phyloP scores from a whole-genome alignment of 2,797 vertebrate species.

The Synaphobranchus kaupii region DNA sequence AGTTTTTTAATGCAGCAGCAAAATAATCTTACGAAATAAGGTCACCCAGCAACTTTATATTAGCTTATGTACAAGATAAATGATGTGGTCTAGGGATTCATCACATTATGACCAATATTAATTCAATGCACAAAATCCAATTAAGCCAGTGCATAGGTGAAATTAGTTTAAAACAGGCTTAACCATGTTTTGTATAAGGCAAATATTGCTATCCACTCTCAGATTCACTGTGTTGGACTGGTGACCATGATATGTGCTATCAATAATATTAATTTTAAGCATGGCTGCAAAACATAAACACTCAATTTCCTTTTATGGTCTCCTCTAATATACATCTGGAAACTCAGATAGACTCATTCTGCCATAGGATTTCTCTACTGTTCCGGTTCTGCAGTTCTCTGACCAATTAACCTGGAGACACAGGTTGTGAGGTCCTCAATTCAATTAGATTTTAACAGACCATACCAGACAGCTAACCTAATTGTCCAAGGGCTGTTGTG shows the following conservation, averaged over 20 bases:
- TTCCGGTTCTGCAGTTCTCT: slow-evolving; percentile 20
- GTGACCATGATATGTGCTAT: neutral
- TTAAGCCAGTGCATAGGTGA: slow-evolving; percentile 27
- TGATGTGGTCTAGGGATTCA: slow-evolving; percentile 4
- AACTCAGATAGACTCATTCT: neutral
- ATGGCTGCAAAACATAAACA: neutral
- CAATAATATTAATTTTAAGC: slow-evolving; percentile 21
- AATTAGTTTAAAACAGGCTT: slow-evolving; percentile 11
- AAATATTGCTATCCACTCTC: neutral
- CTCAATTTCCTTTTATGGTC: neutral
- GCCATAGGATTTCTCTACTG: neutral
- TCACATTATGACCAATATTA: slow-evolving; percentile 28
- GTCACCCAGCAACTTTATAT: neutral
- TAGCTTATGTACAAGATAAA: slow-evolving; percentile 24
- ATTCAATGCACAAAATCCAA: slow-evolving; percentile 26
- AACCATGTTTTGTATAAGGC: slow-evolving; percentile 18
- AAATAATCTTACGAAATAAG: slow-evolving; percentile 26
- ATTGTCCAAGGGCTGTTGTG: neutral
- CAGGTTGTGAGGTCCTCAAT: slow-evolving; percentile 22
- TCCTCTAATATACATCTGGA: neutral
- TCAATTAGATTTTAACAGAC: slow-evolving; percentile 21
- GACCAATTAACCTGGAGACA: slow-evolving; percentile 21
- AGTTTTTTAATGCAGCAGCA: slow-evolving; percentile 20
- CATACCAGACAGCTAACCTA: slow-evolving; percentile 10
- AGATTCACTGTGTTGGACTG: neutral